Base-by-base conservation (phyloP, 2,113 vertebrate genomes). In the Thamnophis sirtalis region DNA sequence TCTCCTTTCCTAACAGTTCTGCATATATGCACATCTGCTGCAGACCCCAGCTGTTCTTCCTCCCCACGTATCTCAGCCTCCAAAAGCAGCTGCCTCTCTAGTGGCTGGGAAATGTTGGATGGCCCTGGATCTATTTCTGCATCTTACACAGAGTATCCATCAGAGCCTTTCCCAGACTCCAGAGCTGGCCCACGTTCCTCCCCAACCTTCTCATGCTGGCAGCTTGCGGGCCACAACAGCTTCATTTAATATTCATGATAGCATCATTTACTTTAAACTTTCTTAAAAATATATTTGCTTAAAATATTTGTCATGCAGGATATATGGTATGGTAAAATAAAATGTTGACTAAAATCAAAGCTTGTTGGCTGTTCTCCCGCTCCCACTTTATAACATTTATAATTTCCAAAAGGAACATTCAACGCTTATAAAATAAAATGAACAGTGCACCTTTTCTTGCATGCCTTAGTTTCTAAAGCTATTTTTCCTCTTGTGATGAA, bases 231-330 rank as follows among this genome's bases (percentile, higher is more conserved):
- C 43, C 43, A 43, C 43, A 43, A 43, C 43, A 43, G 43, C 43
- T 43, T 38, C n/a, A 92, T 93, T 28, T 33, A 19, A 17, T 33
- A 68, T 24, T 33, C 38, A 33, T 91, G 93, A 19, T 89, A 87
- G n/a, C 28, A 86, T 24, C 54, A 93, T 60, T 49, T 93, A 91
- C 48, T 86, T 92, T 88, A 22, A 84, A 95, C 10, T n/a, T 68
- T 10, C 60, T 63, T 63, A 28, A 33, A 73, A 73, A 7, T 73
- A 73, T 33, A 73, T n/a, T 73, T 73, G 5, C 68, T 80, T 80
- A 80, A 38, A 38, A 21, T 80, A n/a, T 80, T 80, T 80, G 68
- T 80, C 33, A 19, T 80, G n/a, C 15, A 38, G 15, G 5, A 0
- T 80, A 80, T 80, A 80, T 80, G 68, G 2, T 38, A 68, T n/a